These are phyloP conservation scores for Lampris incognitus DNA, from an alignment of 2,113 vertebrate genomes.

Conservation along the genomic window DNA sequence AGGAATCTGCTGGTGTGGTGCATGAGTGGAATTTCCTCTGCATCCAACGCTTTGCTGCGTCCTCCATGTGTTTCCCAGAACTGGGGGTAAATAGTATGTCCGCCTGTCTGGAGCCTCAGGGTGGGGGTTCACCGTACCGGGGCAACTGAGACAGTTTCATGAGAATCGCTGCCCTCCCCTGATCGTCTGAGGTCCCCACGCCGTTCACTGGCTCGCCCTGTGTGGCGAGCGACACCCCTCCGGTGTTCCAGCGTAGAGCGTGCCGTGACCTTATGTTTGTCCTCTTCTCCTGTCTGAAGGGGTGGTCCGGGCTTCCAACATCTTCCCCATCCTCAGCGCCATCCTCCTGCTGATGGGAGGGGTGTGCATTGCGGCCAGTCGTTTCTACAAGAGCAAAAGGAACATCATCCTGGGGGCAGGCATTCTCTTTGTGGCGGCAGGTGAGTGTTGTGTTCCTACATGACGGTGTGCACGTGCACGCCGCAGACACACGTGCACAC, in stretches of 20 bases:
- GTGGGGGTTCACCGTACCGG: too few relatives aligned
- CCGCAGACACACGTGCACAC: too few relatives aligned
- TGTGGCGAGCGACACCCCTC: too few relatives aligned
- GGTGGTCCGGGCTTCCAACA: conserved; percentile 94
- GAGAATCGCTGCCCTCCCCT: too few relatives aligned
- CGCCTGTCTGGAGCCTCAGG: too few relatives aligned
- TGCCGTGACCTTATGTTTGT: not conserved
- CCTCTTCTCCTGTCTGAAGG: conserved; percentile 76
- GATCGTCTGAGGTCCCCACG: too few relatives aligned
- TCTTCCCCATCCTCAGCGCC: conserved; percentile 96
- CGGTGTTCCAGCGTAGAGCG: not conserved
- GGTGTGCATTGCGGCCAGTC: conserved; percentile 92
- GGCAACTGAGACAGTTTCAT: too few relatives aligned
- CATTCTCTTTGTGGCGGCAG: conserved; percentile 94
- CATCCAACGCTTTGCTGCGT: not conserved
- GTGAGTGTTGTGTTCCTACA: conserved; percentile 71
- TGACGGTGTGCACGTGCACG: not conserved
- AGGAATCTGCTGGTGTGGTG: too few relatives aligned
- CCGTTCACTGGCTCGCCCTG: too few relatives aligned
- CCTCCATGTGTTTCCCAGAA: not conserved
- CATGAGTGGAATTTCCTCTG: not conserved
- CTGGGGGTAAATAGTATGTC: not conserved
- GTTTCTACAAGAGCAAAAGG: conserved; percentile 92
- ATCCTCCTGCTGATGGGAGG: conserved; percentile 93
- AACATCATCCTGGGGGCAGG: conserved; percentile 95